Evolutionary conservation across 92 coral and sea anemone genomes (phyloP), one percentile per base, ranked within the genome.

Genomic region (Heteractis magnifica): DNA sequence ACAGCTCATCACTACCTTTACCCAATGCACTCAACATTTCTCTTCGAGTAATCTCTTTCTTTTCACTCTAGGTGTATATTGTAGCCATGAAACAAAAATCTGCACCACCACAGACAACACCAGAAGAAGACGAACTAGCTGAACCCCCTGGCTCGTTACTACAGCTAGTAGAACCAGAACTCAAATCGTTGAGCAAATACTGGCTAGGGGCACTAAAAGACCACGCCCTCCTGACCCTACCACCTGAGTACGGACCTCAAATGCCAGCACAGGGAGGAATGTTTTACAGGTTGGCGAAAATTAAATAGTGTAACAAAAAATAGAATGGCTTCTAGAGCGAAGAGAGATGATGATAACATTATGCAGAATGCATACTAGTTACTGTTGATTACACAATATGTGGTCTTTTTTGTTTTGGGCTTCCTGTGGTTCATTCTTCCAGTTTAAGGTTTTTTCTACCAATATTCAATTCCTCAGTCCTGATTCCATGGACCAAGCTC

Each of bases 181-280:
- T 97, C 15, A 92, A 92, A 81, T 89, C 91, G 49, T 93, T 97
- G 72, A 94, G 99, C 86, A 90, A 90, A 74, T 97, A 94, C 77
- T 97, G 99, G 99, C 91, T 97, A 6, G 99, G 99, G 21, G 99
- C 99, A n/a, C 86, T 97, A n/a, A 94, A 87, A 74, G 99, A 97
- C 88, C 98, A 94, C 81, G 99, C 98, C 55, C 91, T 94, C 52
- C 93, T 97, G 11, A 86, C 99, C 0, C 89, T 97, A 19, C 97
- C 99, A 20, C 84, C 91, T 6, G 98, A 97, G 86, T 97, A 97
- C 72, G 92, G 95, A 49, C 84, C 94, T 51, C 99, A 97, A 77
- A 85, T 97, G 79, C 99, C 99, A 23, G 90, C 90, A 3, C 93
- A 89, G 8, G 99, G 99, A 21, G 99, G 99, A 16, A 94, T 97